Evolutionary conservation across 1,140 invertebrate species (phyloP).

Genomic region (Drosophila mayri): DNA sequence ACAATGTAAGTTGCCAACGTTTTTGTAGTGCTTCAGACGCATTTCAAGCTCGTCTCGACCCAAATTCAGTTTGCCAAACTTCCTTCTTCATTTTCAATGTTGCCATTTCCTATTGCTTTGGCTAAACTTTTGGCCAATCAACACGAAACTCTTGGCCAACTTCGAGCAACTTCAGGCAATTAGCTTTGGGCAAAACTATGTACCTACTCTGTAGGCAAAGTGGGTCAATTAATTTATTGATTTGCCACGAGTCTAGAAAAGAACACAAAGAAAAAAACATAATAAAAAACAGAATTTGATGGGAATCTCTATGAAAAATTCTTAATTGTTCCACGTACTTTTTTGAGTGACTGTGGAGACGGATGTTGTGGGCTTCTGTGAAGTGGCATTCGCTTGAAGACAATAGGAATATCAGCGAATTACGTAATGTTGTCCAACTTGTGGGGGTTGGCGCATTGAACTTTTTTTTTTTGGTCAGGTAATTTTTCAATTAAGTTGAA

Average conservation of each 20-base stretch:
- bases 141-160: conserved; percentile 35
- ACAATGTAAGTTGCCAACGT: conserved; percentile 32
- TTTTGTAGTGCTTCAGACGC: conserved; percentile 27
- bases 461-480: conserved; percentile 33
- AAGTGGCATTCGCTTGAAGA: conserved; percentile 29
- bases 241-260: conserved; percentile 25
- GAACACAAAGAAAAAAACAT: background rate
- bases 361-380: conserved; percentile 41
- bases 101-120: conserved; percentile 18
- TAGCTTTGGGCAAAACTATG: conserved; percentile 33
- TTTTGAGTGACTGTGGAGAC: conserved; percentile 23
- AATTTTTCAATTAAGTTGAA: conserved; percentile 51
- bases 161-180: conserved; percentile 37
- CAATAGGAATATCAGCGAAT: conserved; percentile 32
- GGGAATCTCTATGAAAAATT: conserved; percentile 2
- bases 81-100: conserved; percentile 15
- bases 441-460: conserved; percentile 25
- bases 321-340: conserved; percentile 7
- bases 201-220: conserved; percentile 27
- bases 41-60: conserved; percentile 30
- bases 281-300: conserved; percentile 5
- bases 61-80: conserved; percentile 22
- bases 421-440: conserved; percentile 40
- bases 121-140: conserved; percentile 30
- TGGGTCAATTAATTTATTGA: conserved; percentile 62